Percentiles rank a stretch among this genome's conserved stretches.
Conservation (phyloP, 2,888 invertebrate genomes). For the Listrodromus nycthemerus region DNA sequence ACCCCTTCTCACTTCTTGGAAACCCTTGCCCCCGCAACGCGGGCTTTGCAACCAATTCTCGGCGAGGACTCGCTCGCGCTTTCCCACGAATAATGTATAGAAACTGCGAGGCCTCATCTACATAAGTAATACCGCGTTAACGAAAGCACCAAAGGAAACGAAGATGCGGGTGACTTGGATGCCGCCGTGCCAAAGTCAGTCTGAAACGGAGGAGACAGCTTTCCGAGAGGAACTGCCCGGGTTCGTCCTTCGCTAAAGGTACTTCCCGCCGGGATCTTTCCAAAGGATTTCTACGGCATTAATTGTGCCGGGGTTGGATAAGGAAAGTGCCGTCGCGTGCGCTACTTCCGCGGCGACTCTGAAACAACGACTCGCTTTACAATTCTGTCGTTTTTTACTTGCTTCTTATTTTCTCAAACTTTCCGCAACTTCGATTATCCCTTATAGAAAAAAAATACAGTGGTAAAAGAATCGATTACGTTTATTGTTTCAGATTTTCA, state of each 20-base stretch:
- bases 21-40: slow-evolving; percentile 12
- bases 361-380: slow-evolving; percentile 71
- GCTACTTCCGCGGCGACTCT: slow-evolving; percentile 78
- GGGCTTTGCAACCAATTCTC: slow-evolving; percentile 35
- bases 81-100: slow-evolving; percentile 82
- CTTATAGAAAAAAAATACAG: not conserved
- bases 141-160: slow-evolving; percentile 81
- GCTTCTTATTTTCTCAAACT: slow-evolving; percentile 57
- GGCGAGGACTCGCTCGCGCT: slow-evolving; percentile 62
- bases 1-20: slow-evolving; percentile 36
- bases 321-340: slow-evolving; percentile 74
- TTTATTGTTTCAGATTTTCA: not conserved
- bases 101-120: slow-evolving; percentile 82
- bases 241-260: slow-evolving; percentile 46
- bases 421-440: not conserved
- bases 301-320: slow-evolving; percentile 63
- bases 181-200: slow-evolving; percentile 66
- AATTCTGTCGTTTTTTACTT: slow-evolving; percentile 68
- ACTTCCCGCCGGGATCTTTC: slow-evolving; percentile 48
- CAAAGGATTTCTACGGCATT: slow-evolving; percentile 63
- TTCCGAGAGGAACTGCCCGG: slow-evolving; percentile 53
- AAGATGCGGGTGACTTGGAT: slow-evolving; percentile 70
- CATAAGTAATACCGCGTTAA: slow-evolving; percentile 84
- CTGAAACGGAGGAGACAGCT: slow-evolving; percentile 49
- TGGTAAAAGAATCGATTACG: not conserved